Evolutionary conservation across 2,797 vertebrate genomes (phyloP), one percentile per base, ranked within the genome.

Genomic region (Eulemur mongoz): DNA sequence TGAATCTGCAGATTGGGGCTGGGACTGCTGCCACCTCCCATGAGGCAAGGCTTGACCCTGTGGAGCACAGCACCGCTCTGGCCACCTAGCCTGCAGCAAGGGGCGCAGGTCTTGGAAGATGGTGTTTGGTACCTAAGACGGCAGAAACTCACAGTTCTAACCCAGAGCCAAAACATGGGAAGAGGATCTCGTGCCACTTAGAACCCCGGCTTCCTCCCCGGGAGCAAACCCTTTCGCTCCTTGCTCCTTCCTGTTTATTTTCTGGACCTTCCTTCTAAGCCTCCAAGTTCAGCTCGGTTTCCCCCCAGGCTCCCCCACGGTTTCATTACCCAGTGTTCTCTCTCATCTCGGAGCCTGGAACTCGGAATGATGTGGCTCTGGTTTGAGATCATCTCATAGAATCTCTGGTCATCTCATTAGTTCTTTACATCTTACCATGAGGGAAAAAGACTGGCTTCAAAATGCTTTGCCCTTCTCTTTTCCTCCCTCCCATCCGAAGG

Each of bases 61-160:
- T 0, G 9, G 54, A 43, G 14, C 43, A 48, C 43, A 69, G 69
- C 5, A 15, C 30, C 15, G 23, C 30, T 61, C 50, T 67, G 54
- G 20, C 35, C 11, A 22, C 14, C 1, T 2, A 86, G n/a, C 32
- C 75, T 40, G 10, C 73, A 87, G 70, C 52, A 7, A 57, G 61
- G 32, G 27, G 7, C 52, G 4, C 27, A 40, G 54, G 52, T 87
- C 61, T 72, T 59, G 15, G 40, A 45, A 91, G 76, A 81, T 10
- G 12, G 59, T 40, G 35, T 79, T 80, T 15, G 1, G 54, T 67
- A 25, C 20, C 9, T 8, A 85, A 91, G 81, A 83, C 9, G 23
- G 50, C 32, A 7, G 67, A 85, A n/a, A 54, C 59, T 22, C 27
- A 57, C 40, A 61, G 81, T 73, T 87, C 67, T 43, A 94, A 93